phyloP scores from a whole-genome alignment of 2,888 invertebrate species.

The Molanna angustata region DNA sequence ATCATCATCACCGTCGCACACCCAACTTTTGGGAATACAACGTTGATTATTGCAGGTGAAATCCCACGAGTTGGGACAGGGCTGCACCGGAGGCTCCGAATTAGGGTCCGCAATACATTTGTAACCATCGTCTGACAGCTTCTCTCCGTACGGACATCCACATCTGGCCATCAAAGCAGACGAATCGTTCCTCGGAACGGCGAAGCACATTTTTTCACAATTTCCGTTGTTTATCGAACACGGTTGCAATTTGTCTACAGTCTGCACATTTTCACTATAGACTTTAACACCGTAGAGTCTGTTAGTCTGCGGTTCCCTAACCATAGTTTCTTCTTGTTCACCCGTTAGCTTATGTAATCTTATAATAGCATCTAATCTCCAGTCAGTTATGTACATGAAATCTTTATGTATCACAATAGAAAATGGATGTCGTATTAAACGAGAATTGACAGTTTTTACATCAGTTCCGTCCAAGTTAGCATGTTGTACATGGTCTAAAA shows the following conservation, averaged over 20 bases:
- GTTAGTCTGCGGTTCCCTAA: slow-evolving; percentile 86
- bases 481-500: slow-evolving; percentile 94
- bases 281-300: slow-evolving; percentile 89
- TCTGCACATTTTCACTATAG: slow-evolving; percentile 74
- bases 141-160: slow-evolving; percentile 92
- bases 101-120: slow-evolving; percentile 78
- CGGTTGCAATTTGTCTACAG: slow-evolving; percentile 70
- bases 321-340: slow-evolving; percentile 80
- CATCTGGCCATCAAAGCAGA: slow-evolving; percentile 65
- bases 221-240: slow-evolving; percentile 83
- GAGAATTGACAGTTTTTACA: slow-evolving; percentile 83
- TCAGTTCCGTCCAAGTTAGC: slow-evolving; percentile 88
- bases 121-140: slow-evolving; percentile 65
- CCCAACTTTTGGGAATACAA: slow-evolving; percentile 92
- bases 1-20: slow-evolving; percentile 95
- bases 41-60: slow-evolving; percentile 92
- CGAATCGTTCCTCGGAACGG: slow-evolving; percentile 66
- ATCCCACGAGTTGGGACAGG: slow-evolving; percentile 90
- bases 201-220: slow-evolving; percentile 95
- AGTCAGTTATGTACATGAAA: slow-evolving; percentile 96
- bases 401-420: slow-evolving; percentile 87
- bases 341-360: slow-evolving; percentile 86
- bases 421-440: slow-evolving; percentile 85
- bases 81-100: slow-evolving; percentile 81
- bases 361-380: slow-evolving; percentile 93